A percentile compares a stretch with the other conserved stretches of the same genome.
Evolutionary conservation across 2,888 invertebrate species (phyloP).

Genomic region (Ectobius pallidus): DNA sequence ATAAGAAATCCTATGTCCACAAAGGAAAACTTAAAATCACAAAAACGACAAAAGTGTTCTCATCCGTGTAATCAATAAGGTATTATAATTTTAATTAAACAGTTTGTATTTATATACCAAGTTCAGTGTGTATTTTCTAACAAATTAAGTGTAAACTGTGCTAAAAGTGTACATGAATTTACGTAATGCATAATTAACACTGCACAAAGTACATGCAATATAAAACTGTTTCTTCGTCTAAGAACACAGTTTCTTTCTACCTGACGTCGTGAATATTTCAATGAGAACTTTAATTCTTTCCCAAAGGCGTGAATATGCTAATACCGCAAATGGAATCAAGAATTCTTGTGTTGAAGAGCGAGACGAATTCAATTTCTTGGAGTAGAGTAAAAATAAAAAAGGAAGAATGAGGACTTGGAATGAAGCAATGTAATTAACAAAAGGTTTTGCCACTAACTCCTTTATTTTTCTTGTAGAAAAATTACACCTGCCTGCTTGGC

Average conservation of each 20-base stretch:
- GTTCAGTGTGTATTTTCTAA: no score
- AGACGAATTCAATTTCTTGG: neutral
- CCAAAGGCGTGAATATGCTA: neutral
- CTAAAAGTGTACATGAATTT: no score
- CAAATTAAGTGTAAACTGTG: no score
- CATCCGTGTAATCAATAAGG: no score
- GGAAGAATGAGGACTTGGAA: neutral
- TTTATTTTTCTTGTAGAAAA: neutral
- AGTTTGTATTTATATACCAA: no score
- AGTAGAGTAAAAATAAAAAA: neutral
- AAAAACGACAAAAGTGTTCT: no score
- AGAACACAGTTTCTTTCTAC: neutral
- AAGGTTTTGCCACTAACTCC: neutral
- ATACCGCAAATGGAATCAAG: constrained; percentile 1
- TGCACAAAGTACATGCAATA: no score
- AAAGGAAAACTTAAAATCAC: no score
- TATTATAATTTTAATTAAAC: no score
- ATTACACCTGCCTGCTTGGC: neutral
- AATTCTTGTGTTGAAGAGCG: neutral
- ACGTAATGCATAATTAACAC: no score
- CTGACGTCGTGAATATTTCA: neutral
- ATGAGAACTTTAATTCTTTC: neutral
- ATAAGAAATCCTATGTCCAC: no score
- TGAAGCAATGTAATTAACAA: constrained; percentile 1
- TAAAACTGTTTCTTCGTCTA: neutral